Evolutionary conservation across 2,888 invertebrate genomes (phyloP).

Genomic region (Scaptomyza tumidula): DNA sequence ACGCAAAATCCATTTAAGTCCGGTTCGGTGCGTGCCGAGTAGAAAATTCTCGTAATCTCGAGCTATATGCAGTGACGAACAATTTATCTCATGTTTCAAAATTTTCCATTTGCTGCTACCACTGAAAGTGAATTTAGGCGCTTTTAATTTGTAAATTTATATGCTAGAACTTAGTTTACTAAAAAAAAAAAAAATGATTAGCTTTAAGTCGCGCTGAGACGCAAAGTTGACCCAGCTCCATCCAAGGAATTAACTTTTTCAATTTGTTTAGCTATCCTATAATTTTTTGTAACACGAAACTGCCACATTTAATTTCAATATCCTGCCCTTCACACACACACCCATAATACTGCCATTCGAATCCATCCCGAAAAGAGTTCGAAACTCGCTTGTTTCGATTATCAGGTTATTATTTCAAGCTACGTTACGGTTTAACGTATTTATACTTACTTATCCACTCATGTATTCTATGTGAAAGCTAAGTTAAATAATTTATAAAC

Average conservation of each 20-base stretch:
- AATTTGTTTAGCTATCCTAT: constrained; percentile 13
- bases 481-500: constrained; percentile 67
- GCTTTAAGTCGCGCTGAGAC: constrained; percentile 66
- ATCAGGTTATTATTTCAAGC: constrained; percentile 24
- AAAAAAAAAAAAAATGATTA: constrained; percentile 60
- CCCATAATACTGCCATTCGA: constrained; percentile 57
- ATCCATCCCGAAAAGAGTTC: constrained; percentile 12
- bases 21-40: background rate
- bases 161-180: constrained; percentile 73
- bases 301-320: constrained; percentile 56
- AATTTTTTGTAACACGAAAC: constrained; percentile 58
- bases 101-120: constrained; percentile 69
- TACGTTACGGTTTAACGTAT: constrained; percentile 15
- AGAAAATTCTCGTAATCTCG: constrained; percentile 50
- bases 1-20: constrained; percentile 58
- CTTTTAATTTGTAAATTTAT: constrained; percentile 70
- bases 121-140: constrained; percentile 78
- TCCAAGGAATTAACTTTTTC: constrained; percentile 31
- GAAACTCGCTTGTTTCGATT: constrained; percentile 9
- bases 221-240: constrained; percentile 43
- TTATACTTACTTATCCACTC: constrained; percentile 31
- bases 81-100: constrained; percentile 72
- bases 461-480: constrained; percentile 62
- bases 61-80: constrained; percentile 63
- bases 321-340: constrained; percentile 30